A percentile compares a stretch with the other conserved stretches of the same genome.
Evolutionary conservation across 2,797 vertebrate genomes (phyloP).

Genomic region (Cirrhinus mrigala): DNA sequence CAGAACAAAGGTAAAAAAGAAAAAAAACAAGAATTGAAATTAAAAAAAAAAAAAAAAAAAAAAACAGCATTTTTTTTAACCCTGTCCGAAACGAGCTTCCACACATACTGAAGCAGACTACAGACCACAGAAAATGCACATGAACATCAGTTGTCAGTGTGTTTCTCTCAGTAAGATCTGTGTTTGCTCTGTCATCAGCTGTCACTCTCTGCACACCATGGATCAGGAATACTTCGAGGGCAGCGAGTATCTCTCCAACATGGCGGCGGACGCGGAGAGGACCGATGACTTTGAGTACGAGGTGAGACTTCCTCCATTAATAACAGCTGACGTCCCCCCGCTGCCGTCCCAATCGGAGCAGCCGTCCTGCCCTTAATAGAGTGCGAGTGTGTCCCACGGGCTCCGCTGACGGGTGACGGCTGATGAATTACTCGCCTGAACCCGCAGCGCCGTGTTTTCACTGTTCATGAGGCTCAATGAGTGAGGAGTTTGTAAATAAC

Average conservation of each 20-base stretch:
- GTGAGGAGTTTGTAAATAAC: no score
- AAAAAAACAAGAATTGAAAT: no score
- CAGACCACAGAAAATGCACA: no score
- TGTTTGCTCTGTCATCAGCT: slow-evolving; percentile 77
- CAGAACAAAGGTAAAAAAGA: no score
- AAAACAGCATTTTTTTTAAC: no score
- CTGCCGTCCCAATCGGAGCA: slow-evolving; percentile 56
- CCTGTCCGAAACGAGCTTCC: no score
- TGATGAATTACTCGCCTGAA: neutral
- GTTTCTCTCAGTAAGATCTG: neutral
- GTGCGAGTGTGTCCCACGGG: slow-evolving; percentile 60
- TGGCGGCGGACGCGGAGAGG: slow-evolving; percentile 89
- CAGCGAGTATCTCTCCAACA: slow-evolving; percentile 89
- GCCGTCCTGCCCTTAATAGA: slow-evolving; percentile 61
- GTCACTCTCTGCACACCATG: slow-evolving; percentile 94
- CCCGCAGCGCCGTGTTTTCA: neutral
- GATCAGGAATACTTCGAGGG: slow-evolving; percentile 94
- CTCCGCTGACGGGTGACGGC: slow-evolving; percentile 64
- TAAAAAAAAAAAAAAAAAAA: no score
- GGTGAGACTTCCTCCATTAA: slow-evolving; percentile 79
- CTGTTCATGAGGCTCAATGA: no score
- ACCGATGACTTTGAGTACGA: slow-evolving; percentile 95
- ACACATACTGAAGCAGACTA: no score
- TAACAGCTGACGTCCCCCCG: slow-evolving; percentile 48
- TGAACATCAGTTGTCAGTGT: no score